Evolutionary conservation across 1,140 invertebrate species (phyloP).

Genomic region (Oryctes rhinoceros): DNA sequence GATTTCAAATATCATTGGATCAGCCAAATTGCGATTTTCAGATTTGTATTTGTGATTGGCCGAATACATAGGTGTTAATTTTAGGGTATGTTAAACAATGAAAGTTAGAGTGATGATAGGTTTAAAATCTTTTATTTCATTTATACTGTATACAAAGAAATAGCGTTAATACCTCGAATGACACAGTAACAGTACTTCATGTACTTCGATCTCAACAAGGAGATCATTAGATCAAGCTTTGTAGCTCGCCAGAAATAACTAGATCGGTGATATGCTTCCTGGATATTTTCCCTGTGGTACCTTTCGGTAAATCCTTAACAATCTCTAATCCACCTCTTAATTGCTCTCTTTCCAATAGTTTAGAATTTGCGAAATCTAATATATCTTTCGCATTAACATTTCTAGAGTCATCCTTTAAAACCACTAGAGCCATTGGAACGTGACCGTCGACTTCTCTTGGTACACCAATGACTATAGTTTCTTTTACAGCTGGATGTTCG

Average conservation of each 20-base stretch:
- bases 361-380: constrained; percentile 38
- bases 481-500: constrained; percentile 73
- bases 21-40: too few species aligned
- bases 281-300: constrained; percentile 39
- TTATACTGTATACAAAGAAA: too few species aligned
- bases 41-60: too few species aligned
- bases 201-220: too few species aligned
- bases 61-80: too few species aligned
- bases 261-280: neutral
- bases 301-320: constrained; percentile 42
- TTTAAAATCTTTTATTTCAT: too few species aligned
- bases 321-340: constrained; percentile 53
- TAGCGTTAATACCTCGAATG: too few species aligned
- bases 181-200: too few species aligned
- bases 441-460: constrained; percentile 73
- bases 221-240: neutral
- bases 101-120: too few species aligned
- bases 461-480: constrained; percentile 80
- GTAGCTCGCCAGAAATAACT: neutral
- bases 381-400: constrained; percentile 29
- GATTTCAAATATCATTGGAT: too few species aligned
- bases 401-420: constrained; percentile 60
- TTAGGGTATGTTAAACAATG: too few species aligned
- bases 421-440: constrained; percentile 75
- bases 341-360: constrained; percentile 42